These are phyloP conservation scores for Sialia sialis DNA, from an alignment of 2,113 vertebrate species.

Conservation along the genomic window DNA sequence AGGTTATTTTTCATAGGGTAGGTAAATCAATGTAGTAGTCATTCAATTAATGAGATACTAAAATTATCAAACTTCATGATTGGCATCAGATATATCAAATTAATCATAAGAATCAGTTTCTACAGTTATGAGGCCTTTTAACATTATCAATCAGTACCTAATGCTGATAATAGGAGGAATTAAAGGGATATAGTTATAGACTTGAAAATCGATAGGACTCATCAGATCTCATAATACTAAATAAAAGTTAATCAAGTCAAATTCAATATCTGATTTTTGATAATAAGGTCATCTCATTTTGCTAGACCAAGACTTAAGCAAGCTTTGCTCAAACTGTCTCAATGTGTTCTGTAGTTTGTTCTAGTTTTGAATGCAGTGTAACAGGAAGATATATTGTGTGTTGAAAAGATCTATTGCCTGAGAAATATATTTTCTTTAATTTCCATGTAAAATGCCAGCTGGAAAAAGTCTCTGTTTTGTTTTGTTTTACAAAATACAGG, in stretches of 20 bases:
- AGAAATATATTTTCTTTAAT: not conserved
- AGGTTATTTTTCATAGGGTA: not conserved
- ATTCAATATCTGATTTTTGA: not conserved
- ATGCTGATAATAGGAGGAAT: not conserved
- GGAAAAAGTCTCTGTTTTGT: not conserved
- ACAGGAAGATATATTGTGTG: not conserved
- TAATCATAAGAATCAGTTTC: not conserved
- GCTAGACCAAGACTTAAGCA: not conserved
- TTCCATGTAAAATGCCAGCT: not conserved
- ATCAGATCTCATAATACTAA: conserved; percentile 9
- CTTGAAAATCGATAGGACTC: not conserved
- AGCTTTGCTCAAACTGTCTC: not conserved
- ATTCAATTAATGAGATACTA: not conserved
- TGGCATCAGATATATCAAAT: not conserved
- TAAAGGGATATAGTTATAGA: not conserved
- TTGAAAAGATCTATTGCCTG: not conserved
- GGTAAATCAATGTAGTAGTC: not conserved
- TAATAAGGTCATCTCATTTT: not conserved
- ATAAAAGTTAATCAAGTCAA: not conserved
- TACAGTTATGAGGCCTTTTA: not conserved
- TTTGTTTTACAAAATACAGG: not conserved
- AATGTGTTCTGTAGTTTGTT: not conserved
- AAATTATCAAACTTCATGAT: not conserved
- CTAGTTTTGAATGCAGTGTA: not conserved
- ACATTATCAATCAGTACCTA: not conserved